Evolutionary conservation across 2,888 invertebrate species (phyloP).

Genomic region (Orchesella flavescens): DNA sequence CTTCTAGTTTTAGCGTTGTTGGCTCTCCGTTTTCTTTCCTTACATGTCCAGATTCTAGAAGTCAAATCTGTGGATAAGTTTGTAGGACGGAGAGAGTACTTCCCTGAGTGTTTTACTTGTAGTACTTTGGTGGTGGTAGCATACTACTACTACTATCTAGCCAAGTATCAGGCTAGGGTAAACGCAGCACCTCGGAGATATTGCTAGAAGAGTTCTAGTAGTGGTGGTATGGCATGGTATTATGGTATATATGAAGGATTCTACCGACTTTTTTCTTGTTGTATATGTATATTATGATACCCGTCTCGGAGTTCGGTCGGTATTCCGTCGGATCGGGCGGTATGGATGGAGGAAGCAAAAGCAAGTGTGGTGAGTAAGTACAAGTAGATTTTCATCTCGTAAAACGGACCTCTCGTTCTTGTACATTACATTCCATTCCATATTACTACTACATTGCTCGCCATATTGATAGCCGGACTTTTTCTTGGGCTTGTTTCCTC

Average conservation of each 20-base stretch:
- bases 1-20: not conserved
- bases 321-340: conserved; percentile 34
- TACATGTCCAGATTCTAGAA: conserved; percentile 25
- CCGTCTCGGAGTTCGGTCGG: conserved; percentile 28
- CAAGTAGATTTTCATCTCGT: conserved; percentile 14
- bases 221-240: not conserved
- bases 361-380: not conserved
- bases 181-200: not conserved
- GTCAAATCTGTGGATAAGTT: conserved; percentile 9
- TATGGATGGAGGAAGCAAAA: conserved; percentile 7
- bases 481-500: conserved; percentile 21
- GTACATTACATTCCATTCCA: not conserved
- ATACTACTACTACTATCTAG: not conserved
- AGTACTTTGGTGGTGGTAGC: not conserved
- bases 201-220: not conserved
- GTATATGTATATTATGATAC: conserved; percentile 5
- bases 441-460: conserved; percentile 25
- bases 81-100: conserved; percentile 3
- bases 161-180: not conserved
- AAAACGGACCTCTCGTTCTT: conserved; percentile 4
- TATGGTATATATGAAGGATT: conserved; percentile 6
- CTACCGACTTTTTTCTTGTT: conserved; percentile 14
- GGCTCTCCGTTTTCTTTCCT: conserved; percentile 16
- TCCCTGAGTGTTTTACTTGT: not conserved
- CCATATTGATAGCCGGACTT: conserved; percentile 44